phyloP scores from a whole-genome alignment of 1,140 invertebrate genomes.

The Meteorus sp. region DNA sequence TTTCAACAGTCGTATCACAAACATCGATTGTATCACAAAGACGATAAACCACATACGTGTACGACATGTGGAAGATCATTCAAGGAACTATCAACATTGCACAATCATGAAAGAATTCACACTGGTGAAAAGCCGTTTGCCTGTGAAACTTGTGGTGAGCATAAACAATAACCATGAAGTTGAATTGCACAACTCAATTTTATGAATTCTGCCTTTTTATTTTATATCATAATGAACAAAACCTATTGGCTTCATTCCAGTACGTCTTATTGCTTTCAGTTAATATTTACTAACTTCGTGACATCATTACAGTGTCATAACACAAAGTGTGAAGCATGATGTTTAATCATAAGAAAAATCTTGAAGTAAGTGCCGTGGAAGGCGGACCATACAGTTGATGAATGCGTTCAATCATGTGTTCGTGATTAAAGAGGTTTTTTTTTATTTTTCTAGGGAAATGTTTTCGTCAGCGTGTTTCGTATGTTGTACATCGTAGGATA shows the following conservation, averaged over 20 bases:
- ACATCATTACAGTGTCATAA: slow-evolving; percentile 33
- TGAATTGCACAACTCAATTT: too few relatives aligned
- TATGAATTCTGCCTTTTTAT: too few relatives aligned
- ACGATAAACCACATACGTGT: slow-evolving; percentile 82
- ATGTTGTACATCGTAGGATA: slow-evolving; percentile 81
- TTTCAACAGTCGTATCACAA: slow-evolving; percentile 92
- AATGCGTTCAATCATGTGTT: background rate
- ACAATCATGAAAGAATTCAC: slow-evolving; percentile 86
- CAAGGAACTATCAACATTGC: slow-evolving; percentile 85
- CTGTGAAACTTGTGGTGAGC: slow-evolving; percentile 89
- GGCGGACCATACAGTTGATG: too few relatives aligned
- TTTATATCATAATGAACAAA: too few relatives aligned
- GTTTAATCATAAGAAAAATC: background rate
- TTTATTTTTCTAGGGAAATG: slow-evolving; percentile 71
- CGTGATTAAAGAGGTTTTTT: background rate
- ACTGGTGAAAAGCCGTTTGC: slow-evolving; percentile 90
- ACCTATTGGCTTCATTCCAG: background rate
- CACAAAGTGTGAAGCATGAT: slow-evolving; percentile 34
- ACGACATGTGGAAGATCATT: slow-evolving; percentile 79
- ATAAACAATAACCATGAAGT: too few relatives aligned
- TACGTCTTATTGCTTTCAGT: slow-evolving; percentile 35
- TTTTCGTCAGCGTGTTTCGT: slow-evolving; percentile 83
- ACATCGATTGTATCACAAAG: slow-evolving; percentile 82
- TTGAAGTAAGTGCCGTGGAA: slow-evolving; percentile 9
- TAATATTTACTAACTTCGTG: slow-evolving; percentile 35